phyloP scores from a whole-genome alignment of 2,888 invertebrate species.

The Yponomeuta evonymella region DNA sequence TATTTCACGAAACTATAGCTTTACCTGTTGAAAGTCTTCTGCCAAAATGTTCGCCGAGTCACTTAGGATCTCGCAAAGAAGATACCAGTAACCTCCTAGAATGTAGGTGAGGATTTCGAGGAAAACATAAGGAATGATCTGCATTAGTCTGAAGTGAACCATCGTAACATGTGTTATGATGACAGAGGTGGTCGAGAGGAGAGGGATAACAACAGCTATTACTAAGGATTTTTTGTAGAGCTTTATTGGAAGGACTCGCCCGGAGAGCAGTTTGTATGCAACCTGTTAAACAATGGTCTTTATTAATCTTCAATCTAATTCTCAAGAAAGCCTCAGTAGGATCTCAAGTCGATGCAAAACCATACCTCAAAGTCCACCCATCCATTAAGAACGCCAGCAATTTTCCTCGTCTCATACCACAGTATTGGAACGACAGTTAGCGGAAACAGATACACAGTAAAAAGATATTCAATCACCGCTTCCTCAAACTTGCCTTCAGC shows the following conservation, averaged over 20 bases:
- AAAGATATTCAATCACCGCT: constrained; percentile 84
- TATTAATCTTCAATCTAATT: too few species aligned
- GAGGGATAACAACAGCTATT: constrained; percentile 76
- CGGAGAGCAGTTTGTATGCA: constrained; percentile 78
- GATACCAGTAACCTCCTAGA: constrained; percentile 83
- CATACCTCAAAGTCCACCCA: constrained; percentile 82
- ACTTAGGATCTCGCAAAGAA: constrained; percentile 80
- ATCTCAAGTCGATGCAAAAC: background rate
- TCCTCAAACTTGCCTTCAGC: constrained; percentile 83
- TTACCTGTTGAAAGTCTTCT: constrained; percentile 80
- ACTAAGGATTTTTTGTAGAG: constrained; percentile 76
- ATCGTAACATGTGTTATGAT: constrained; percentile 82
- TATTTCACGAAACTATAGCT: background rate
- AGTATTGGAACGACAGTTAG: constrained; percentile 78
- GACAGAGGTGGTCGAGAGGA: constrained; percentile 79
- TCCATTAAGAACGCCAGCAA: constrained; percentile 76
- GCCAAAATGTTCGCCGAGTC: constrained; percentile 79
- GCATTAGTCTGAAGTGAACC: constrained; percentile 79
- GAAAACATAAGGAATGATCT: constrained; percentile 82
- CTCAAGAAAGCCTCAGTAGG: too few species aligned
- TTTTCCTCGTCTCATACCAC: constrained; percentile 81
- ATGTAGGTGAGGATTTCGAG: constrained; percentile 81
- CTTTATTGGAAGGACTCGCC: constrained; percentile 72
- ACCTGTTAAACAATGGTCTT: constrained; percentile 44
- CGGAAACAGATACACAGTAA: constrained; percentile 83